Evolutionary conservation across 2,888 invertebrate genomes (phyloP).

Genomic region (Drosophila affinis): DNA sequence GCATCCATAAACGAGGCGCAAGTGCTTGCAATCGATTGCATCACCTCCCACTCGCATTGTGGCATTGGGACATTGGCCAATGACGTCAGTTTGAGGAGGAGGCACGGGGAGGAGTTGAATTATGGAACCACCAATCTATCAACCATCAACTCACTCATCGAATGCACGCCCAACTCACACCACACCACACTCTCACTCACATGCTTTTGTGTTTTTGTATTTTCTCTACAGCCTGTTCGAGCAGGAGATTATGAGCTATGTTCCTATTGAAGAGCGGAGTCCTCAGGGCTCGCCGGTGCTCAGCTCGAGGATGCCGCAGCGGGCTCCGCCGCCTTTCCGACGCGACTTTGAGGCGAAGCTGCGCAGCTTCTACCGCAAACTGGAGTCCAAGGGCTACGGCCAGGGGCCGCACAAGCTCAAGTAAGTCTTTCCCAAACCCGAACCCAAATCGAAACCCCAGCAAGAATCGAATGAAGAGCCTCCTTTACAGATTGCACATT

Average conservation of each 20-base stretch:
- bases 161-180: not conserved
- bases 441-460: not conserved
- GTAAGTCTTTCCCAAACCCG: slow-evolving; percentile 85
- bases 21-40: slow-evolving; percentile 19
- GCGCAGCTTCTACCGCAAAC: slow-evolving; percentile 95
- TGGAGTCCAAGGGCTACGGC: slow-evolving; percentile 98
- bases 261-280: slow-evolving; percentile 87
- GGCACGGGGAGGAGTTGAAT: slow-evolving; percentile 7
- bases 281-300: slow-evolving; percentile 91
- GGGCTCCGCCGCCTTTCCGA: slow-evolving; percentile 95
- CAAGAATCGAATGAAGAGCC: not conserved
- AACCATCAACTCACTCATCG: not conserved
- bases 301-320: slow-evolving; percentile 88
- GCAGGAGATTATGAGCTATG: slow-evolving; percentile 99
- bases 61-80: not conserved
- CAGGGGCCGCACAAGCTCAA: slow-evolving; percentile 98
- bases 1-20: slow-evolving; percentile 10
- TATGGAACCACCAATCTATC: slow-evolving; percentile 9
- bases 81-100: slow-evolving; percentile 16
- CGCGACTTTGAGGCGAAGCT: slow-evolving; percentile 98
- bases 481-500: slow-evolving; percentile 90
- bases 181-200: not conserved
- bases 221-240: slow-evolving; percentile 93
- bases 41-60: not conserved
- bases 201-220: not conserved